Evolutionary conservation across 2,113 vertebrate species (phyloP).

Genomic region (Malurus alboscapulatus): DNA sequence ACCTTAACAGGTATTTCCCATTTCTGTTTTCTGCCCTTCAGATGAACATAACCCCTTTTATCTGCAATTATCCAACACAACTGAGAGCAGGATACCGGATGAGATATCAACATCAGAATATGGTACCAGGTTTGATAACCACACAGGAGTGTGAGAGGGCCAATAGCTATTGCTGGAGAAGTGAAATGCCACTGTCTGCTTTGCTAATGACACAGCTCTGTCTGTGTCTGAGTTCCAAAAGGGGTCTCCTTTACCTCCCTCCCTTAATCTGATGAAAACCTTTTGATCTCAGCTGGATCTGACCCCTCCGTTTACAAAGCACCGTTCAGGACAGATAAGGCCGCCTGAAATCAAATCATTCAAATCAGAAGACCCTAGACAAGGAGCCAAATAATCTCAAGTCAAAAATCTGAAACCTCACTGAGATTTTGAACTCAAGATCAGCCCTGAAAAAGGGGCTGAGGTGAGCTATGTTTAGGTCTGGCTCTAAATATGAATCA

Average conservation of each 20-base stretch:
- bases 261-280: conserved; percentile 44
- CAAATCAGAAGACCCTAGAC: neutral
- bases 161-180: neutral
- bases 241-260: conserved; percentile 3
- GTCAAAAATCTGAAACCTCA: neutral
- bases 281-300: conserved; percentile 66
- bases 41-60: neutral
- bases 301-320: conserved; percentile 43
- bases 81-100: neutral
- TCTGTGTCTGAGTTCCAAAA: conserved; percentile 1
- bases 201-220: conserved; percentile 48
- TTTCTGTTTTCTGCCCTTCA: neutral
- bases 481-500: neutral
- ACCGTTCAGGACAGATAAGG: conserved; percentile 41
- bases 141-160: neutral
- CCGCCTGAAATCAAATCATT: conserved; percentile 21
- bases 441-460: neutral
- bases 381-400: neutral
- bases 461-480: neutral
- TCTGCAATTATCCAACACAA: neutral
- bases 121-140: conserved; percentile 17
- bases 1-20: neutral
- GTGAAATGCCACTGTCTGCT: conserved; percentile 52
- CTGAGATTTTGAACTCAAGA: neutral
- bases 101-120: neutral